These are phyloP conservation scores for Sandelia bainsii DNA, from an alignment of 2,797 vertebrate species.

Conservation along the genomic window DNA sequence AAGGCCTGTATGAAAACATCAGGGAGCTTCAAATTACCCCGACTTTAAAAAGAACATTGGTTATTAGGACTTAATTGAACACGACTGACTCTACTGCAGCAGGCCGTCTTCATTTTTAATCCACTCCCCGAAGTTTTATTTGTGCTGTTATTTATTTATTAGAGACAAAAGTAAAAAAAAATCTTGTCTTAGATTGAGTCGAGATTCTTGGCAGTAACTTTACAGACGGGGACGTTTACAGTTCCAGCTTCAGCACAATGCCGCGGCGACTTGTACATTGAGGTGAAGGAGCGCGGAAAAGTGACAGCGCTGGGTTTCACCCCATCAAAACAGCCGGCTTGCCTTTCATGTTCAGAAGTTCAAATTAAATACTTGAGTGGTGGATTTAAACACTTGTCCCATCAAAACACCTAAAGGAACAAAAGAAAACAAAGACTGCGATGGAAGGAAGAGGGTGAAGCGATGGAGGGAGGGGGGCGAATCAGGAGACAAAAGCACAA, in stretches of 20 bases:
- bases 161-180: conserved; percentile 71
- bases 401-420: conserved; percentile 62
- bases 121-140: conserved; percentile 79
- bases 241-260: conserved; percentile 3
- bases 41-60: conserved; percentile 79
- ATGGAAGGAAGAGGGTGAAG: conserved; percentile 15
- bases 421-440: conserved; percentile 71
- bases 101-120: conserved; percentile 74
- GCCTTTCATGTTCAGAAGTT: conserved; percentile 48
- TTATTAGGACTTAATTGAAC: conserved; percentile 84
- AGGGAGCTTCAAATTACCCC: conserved; percentile 83
- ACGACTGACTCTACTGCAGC: conserved; percentile 75
- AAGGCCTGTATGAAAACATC: conserved; percentile 83
- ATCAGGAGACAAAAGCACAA: conserved; percentile 57
- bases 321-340: neutral
- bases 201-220: conserved; percentile 64
- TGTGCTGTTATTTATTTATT: conserved; percentile 81
- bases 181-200: conserved; percentile 41
- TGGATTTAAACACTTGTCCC: conserved; percentile 62
- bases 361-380: conserved; percentile 57
- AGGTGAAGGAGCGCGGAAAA: conserved; percentile 10
- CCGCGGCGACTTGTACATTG: neutral
- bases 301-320: conserved; percentile 5
- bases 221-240: conserved; percentile 40
- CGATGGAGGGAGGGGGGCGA: neutral